phyloP scores from a whole-genome alignment of 1,140 invertebrate species.

The Aporrectodea caliginosa region DNA sequence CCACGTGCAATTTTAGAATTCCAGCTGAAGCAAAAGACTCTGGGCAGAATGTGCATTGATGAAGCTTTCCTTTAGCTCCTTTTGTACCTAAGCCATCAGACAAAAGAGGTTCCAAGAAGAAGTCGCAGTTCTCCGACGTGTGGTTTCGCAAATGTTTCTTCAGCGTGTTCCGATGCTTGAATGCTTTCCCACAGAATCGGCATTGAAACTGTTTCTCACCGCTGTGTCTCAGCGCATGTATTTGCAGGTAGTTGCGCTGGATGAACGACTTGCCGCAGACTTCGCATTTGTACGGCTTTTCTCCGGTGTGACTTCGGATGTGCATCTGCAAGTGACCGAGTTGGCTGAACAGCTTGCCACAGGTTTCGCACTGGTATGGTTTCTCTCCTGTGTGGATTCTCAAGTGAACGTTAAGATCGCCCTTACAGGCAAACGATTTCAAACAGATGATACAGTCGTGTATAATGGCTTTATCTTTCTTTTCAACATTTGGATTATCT shows the following conservation, averaged over 20 bases:
- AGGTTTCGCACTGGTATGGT: slow-evolving; percentile 90
- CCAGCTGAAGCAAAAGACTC: not conserved
- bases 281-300: slow-evolving; percentile 82
- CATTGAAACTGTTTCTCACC: slow-evolving; percentile 64
- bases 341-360: slow-evolving; percentile 91
- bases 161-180: slow-evolving; percentile 1
- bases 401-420: too few species aligned
- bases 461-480: too few species aligned
- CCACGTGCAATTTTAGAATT: not conserved
- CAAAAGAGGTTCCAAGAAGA: not conserved
- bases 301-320: slow-evolving; percentile 96
- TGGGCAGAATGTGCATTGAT: not conserved
- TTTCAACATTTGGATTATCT: too few species aligned
- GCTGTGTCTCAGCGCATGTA: slow-evolving; percentile 40
- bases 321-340: slow-evolving; percentile 97
- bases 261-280: slow-evolving; percentile 65
- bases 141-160: not conserved
- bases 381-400: slow-evolving; percentile 89
- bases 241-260: slow-evolving; percentile 48
- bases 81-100: not conserved
- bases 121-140: not conserved
- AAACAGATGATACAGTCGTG: too few species aligned
- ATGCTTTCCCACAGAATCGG: slow-evolving; percentile 65
- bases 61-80: not conserved
- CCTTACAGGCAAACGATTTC: too few species aligned